Evolutionary conservation across 2,113 vertebrate species (phyloP).

Genomic region (Hydrochoerus hydrochaeris): DNA sequence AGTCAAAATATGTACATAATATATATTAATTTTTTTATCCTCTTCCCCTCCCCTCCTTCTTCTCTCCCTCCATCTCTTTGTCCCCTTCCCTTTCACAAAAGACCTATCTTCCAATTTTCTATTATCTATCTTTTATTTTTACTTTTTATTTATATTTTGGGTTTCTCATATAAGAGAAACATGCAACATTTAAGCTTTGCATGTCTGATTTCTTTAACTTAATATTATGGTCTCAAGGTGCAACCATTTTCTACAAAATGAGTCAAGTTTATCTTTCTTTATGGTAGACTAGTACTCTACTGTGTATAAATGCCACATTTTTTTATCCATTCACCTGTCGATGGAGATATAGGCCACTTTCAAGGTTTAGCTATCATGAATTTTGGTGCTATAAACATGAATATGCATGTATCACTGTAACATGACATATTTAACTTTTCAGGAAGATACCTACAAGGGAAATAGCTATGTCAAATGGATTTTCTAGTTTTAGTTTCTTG

Average conservation of each 20-base stretch:
- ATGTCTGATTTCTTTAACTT: background rate
- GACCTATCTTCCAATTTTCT: background rate
- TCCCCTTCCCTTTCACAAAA: background rate
- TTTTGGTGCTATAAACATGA: background rate
- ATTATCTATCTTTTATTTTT: background rate
- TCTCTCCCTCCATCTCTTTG: background rate
- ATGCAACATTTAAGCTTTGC: background rate
- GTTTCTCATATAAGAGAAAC: background rate
- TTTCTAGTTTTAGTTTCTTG: background rate
- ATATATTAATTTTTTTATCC: background rate
- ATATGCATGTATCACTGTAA: background rate
- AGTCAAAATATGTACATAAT: background rate
- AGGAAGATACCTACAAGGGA: background rate
- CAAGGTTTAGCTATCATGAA: background rate
- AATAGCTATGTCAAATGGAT: background rate
- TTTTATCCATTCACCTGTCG: background rate
- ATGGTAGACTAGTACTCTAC: no score
- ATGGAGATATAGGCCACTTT: background rate
- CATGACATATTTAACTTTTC: background rate
- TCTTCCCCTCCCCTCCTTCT: background rate
- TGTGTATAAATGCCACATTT: no score
- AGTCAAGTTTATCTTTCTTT: no score
- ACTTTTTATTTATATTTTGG: background rate
- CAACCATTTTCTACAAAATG: background rate
- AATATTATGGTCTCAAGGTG: background rate